Conservation (phyloP, 2,113 vertebrate genomes). For the Synchiropus splendidus region DNA sequence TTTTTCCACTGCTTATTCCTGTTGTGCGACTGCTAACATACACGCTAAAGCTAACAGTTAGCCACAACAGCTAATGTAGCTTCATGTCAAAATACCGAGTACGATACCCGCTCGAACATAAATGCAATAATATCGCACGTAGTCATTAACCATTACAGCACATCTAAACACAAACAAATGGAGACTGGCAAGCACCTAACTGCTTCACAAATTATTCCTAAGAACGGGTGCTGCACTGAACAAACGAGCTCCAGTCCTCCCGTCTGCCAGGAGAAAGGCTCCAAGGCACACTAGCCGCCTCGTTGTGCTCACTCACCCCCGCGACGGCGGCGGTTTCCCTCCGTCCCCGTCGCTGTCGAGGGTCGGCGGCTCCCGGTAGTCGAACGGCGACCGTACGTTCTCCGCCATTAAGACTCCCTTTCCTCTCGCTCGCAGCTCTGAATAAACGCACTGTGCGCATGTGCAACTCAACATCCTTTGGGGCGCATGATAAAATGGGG, state of each 20-base stretch:
- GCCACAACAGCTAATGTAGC: slow-evolving; percentile 36
- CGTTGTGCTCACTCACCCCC: slow-evolving; percentile 51
- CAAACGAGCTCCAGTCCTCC: slow-evolving; percentile 4
- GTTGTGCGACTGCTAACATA: slow-evolving; percentile 33
- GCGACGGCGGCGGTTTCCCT: slow-evolving; percentile 62
- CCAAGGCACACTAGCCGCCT: background rate
- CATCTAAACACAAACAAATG: no score
- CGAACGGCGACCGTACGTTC: slow-evolving; percentile 72
- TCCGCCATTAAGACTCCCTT: slow-evolving; percentile 73
- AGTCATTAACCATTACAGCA: no score
- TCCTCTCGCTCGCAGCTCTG: slow-evolving; percentile 36
- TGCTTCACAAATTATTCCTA: no score
- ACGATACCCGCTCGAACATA: background rate
- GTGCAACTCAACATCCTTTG: slow-evolving; percentile 45
- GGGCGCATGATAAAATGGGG: slow-evolving; percentile 48
- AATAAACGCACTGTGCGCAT: slow-evolving; percentile 43
- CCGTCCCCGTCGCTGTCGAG: slow-evolving; percentile 75
- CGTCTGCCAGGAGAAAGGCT: no score
- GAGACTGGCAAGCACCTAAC: no score
- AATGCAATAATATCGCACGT: no score
- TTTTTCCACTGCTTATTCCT: slow-evolving; percentile 1
- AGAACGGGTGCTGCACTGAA: slow-evolving; percentile 14
- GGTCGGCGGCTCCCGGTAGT: slow-evolving; percentile 74
- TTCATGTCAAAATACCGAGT: slow-evolving; percentile 25
- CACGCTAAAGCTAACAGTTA: slow-evolving; percentile 49